Base-by-base conservation (phyloP, 2,888 invertebrate genomes). In the Eucera pruinosa region DNA sequence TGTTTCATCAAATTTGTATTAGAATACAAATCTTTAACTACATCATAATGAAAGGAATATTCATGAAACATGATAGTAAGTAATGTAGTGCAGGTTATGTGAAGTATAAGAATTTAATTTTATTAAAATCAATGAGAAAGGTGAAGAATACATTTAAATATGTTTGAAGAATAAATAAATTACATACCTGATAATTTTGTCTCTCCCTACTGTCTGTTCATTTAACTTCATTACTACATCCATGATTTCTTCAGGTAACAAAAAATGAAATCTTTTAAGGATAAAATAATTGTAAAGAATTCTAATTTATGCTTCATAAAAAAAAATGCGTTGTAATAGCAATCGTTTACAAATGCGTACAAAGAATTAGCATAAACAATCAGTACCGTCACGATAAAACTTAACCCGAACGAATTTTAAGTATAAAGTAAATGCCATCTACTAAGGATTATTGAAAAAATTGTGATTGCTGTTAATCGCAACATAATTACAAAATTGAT, bases 201-300 rank as follows among this genome's bases (percentile, higher is more conserved):
- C 93, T 73, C 93, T 89, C 30, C 94, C 93, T 48, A 91, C 93
- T n/a, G 93, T 93, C 89, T 93, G 93, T 78, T 91, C 92, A 78
- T 93, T 93, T 75, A 94, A 80, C 86, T 92, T 93, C 61, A 93
- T 88, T 80, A 93, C 82, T 52, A 90, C 87, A 69, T 94, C 93
- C 93, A 94, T 94, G 9, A 36, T 43, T 27, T 11, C 36, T 62
- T 23, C n/a, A 11, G 20, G 6, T 58, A 66, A 48, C 39, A 57
- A 20, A 36, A 20, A 52, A 33, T 41, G 5, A 23, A 3, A 41
- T 50, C 27, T 11, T 41, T 50, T 1, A 27, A 50, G 4, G 36
- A 43, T 9, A 41, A 52, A 30, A 41, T 36, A 62, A 48, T 48
- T 43, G 1, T 36, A 5, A 25, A 9, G 36, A 61, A 41, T n/a